Evolutionary conservation across 2,113 vertebrate genomes (phyloP), one percentile per base, ranked within the genome.

Genomic region (Podocnemis expansa): DNA sequence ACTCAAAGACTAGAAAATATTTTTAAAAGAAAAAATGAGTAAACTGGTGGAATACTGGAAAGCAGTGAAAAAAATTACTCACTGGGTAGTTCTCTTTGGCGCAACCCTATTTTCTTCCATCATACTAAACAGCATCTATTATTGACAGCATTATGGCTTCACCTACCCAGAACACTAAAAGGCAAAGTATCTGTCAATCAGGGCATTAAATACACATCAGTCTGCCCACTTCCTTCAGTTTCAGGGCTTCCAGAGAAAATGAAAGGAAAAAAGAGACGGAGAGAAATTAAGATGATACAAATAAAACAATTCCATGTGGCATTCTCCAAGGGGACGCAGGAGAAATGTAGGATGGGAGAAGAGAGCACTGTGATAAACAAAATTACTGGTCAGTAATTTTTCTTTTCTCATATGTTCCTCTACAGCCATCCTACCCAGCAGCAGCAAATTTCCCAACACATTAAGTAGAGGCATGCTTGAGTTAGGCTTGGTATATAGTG

Each of bases 141-240:
- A 97, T 96, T 97, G 97, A 97, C 89, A 97, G 97, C 96, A 97
- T 95, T 97, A 96, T 95, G 91, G 95, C 95, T 96, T 95, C 93
- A 93, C 87, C 90, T 80, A 96, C 43, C n/a, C 95, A 94, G 92
- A 94, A 93, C 92, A 14, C 13, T 52, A 96, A 85, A 95, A 96
- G 93, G 94, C 88, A 97, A 58, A 97, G 88, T 94, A 96, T 93
- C 70, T 97, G 82, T 95, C 82, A 94, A 91, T 45, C 76, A 88
- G 93, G 95, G 78, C 87, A 93, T 9, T 90, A 51, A 85, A 93
- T 89, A 87, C 91, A 86, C 12, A 25, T 41, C 43, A 45, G 27
- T 29, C 41, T 29, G 41, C 6, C 82, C 93, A 91, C 94, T 80
- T 85, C 96, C 89, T 88, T 96, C 82, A 83, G 92, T 17, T 93